Conservation (phyloP, 2,113 vertebrate species). For the Gobiocypris rarus region DNA sequence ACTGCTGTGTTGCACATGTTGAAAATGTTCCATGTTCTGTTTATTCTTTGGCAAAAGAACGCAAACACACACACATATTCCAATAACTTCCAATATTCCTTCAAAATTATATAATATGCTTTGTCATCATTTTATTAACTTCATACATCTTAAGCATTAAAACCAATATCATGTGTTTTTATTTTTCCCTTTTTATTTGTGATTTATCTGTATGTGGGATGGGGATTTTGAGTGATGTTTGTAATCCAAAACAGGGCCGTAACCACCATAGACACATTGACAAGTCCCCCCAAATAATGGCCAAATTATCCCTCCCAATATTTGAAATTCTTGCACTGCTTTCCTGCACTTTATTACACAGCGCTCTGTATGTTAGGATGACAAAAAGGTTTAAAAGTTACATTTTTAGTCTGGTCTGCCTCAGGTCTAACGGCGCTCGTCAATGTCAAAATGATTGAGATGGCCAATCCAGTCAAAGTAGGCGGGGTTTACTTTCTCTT, state of each 20-base stretch:
- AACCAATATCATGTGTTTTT: background rate
- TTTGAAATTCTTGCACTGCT: too few relatives aligned
- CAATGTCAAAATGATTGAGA: too few relatives aligned
- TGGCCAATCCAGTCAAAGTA: too few relatives aligned
- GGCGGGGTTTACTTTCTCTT: too few relatives aligned
- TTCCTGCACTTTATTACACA: too few relatives aligned
- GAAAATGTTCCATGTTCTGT: conserved; percentile 10
- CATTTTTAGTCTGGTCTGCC: too few relatives aligned
- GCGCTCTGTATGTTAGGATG: too few relatives aligned
- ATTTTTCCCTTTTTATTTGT: background rate
- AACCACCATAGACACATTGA: too few relatives aligned
- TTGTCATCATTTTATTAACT: background rate
- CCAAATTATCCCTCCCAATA: too few relatives aligned
- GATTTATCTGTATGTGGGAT: background rate
- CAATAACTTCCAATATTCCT: conserved; percentile 31
- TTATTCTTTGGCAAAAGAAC: conserved; percentile 24
- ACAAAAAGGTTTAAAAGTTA: too few relatives aligned
- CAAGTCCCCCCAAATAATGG: too few relatives aligned
- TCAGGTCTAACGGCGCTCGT: too few relatives aligned
- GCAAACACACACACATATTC: conserved; percentile 4
- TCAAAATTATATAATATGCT: background rate
- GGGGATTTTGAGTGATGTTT: background rate
- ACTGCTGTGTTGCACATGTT: conserved; percentile 41
- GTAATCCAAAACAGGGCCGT: background rate
- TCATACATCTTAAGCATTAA: background rate